Conservation (phyloP, 1,140 invertebrate species). For the Micrasema minimum region DNA sequence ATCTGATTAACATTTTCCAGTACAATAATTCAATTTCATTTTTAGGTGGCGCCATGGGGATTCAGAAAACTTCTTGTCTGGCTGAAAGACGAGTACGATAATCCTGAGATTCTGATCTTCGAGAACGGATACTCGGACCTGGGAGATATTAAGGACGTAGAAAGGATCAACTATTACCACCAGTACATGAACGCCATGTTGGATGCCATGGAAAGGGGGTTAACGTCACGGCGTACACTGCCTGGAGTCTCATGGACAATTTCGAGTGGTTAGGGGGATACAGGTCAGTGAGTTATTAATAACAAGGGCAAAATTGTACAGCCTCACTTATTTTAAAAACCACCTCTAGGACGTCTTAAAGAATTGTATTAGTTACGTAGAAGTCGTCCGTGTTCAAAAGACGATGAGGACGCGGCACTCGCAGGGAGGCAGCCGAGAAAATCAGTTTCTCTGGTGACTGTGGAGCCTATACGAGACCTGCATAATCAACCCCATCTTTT, state of each 20-base stretch:
- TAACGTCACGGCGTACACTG: constrained; percentile 74
- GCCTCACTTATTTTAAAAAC: not conserved
- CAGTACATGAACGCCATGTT: constrained; percentile 73
- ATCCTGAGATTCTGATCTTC: constrained; percentile 71
- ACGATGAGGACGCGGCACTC: no score
- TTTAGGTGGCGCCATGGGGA: constrained; percentile 69
- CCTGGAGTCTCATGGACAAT: constrained; percentile 80
- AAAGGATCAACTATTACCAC: constrained; percentile 60
- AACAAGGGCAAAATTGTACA: not conserved
- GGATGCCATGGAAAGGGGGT: constrained; percentile 73
- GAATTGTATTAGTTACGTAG: not conserved
- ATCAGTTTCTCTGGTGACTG: no score
- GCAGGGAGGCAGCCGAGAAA: no score
- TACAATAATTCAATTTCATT: not conserved
- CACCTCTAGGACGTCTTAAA: not conserved
- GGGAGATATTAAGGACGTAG: constrained; percentile 58
- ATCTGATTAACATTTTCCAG: no score
- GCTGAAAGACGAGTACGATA: constrained; percentile 72
- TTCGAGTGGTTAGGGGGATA: constrained; percentile 76
- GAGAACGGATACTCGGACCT: constrained; percentile 74
- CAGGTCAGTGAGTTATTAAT: constrained; percentile 57
- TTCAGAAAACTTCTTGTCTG: constrained; percentile 72
- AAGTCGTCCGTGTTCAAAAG: not conserved
- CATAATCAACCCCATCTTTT: no score
- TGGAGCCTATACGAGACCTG: no score